Evolutionary conservation across 1,140 invertebrate species (phyloP).

Genomic region (Artemia franciscana): DNA sequence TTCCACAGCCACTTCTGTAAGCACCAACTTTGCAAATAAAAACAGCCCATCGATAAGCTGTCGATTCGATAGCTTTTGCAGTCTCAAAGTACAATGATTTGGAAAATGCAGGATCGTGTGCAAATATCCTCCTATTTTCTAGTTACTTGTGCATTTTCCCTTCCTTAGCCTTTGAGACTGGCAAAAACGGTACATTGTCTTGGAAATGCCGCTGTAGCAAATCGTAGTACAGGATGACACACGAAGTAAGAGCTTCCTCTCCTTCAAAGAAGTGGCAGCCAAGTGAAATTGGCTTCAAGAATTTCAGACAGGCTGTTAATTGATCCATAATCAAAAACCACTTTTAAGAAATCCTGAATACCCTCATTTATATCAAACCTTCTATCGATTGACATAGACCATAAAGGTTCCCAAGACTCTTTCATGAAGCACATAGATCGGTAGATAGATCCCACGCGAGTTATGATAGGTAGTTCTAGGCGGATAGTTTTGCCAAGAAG

Average conservation of each 20-base stretch:
- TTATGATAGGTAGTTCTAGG: too few relatives aligned
- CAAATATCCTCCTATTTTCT: background rate
- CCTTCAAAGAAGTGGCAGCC: background rate
- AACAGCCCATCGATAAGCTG: background rate
- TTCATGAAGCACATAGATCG: too few relatives aligned
- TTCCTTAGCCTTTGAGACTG: background rate
- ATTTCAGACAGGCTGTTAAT: background rate
- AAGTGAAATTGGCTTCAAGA: background rate
- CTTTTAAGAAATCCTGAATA: too few relatives aligned
- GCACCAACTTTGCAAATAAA: background rate
- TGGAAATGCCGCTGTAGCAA: background rate
- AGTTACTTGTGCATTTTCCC: background rate
- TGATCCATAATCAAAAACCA: too few relatives aligned
- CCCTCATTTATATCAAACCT: too few relatives aligned
- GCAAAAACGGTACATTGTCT: background rate
- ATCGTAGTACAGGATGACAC: background rate
- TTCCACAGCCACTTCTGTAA: background rate
- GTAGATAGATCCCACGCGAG: too few relatives aligned
- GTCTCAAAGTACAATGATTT: background rate
- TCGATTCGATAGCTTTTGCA: background rate
- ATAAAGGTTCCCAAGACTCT: too few relatives aligned
- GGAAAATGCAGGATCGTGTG: background rate
- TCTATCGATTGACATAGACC: too few relatives aligned
- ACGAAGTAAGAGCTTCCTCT: background rate
- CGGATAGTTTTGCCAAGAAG: too few relatives aligned